Conservation (phyloP, 2,797 vertebrate genomes). For the Petrocephalus sullivani region DNA sequence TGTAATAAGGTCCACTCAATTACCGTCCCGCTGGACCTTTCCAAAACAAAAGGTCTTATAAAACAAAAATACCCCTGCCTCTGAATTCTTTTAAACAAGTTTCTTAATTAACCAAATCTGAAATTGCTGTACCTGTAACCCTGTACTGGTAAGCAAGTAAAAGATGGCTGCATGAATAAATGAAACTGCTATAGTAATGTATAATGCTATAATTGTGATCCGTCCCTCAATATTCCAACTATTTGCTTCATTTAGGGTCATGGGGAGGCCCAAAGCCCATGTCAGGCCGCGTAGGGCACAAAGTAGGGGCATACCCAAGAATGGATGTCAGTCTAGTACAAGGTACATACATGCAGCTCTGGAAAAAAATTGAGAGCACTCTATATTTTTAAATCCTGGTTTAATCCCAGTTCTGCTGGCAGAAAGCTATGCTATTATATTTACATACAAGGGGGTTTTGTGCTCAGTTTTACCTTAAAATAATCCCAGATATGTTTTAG, state of each 20-base stretch:
- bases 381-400: too few species aligned
- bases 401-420: too few species aligned
- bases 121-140: neutral
- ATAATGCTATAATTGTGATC: neutral
- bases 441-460: neutral
- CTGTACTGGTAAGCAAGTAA: neutral
- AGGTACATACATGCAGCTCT: neutral
- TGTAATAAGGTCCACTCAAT: neutral
- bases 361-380: too few species aligned
- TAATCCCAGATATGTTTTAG: neutral
- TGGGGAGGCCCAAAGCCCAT: neutral
- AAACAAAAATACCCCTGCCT: neutral
- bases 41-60: constrained; percentile 2
- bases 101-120: neutral
- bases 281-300: neutral
- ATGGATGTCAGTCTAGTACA: neutral
- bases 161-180: neutral
- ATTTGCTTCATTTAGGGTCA: neutral
- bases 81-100: neutral
- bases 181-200: neutral
- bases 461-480: neutral
- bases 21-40: neutral
- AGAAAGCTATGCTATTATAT: neutral
- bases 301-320: neutral
- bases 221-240: neutral